Base-by-base conservation (phyloP, 2,797 vertebrate species). In the Enteromius thamalakanensis region DNA sequence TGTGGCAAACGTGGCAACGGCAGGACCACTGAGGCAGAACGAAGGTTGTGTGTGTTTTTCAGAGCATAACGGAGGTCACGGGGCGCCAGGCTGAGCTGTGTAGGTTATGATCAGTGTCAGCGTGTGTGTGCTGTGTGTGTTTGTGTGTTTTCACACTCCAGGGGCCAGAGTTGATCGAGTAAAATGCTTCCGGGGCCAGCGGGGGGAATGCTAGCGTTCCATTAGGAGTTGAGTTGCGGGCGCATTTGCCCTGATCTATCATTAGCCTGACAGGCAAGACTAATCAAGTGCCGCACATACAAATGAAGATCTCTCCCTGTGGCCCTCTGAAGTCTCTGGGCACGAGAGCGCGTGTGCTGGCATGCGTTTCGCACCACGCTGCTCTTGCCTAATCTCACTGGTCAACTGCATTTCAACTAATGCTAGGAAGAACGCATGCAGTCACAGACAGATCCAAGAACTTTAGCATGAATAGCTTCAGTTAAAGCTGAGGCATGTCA, bases 31-130 rank as follows among this genome's bases (percentile, higher is more conserved):
- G 76, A 76, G 79, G 83, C 80, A 53, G 65, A 82, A 79, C 76
- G 42, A 68, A 45, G 64, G 34, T 21, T 69, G 75, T 79, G 83
- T 69, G 80, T 79, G 82, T 86, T 75, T 77, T 65, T 84, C 80
- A 85, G 47, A 80, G 77, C 26, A 71, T 47, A 40, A 65, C 80
- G 19, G 76, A 42, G 83, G 62, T 51, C 23, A 69, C 3, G n/a
- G 76, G 68, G 68, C 37, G 51, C 68, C 80, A 72, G n/a, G 60
- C 58, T 53, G 47, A 74, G 70, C 68, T 34, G 75, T 82, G 79
- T 70, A 74, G 79, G 70, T 76, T 85, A 81, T 70, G 79, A 72
- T 81, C 60, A 51, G 72, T 51, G 65, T 77, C 53, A 51, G 34
- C 15, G 32, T 81, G 45, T 69, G 76, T 79, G 65, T 69, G 72